Base-by-base conservation (phyloP, 1,140 invertebrate genomes). In the Stegodyphus mimosarum region DNA sequence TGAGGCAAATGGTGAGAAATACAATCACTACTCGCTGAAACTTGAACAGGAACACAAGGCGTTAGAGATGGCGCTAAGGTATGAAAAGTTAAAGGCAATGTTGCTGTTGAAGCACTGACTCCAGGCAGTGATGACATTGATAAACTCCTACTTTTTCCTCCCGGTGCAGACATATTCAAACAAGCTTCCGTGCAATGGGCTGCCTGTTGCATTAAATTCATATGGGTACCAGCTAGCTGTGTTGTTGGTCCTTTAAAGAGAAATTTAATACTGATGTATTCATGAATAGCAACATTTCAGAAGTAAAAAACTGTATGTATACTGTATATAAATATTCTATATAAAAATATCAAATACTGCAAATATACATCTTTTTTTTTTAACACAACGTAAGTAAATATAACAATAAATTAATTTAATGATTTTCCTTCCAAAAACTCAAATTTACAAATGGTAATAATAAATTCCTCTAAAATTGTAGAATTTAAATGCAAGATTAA, bases 21-120 rank as follows among this genome's bases (percentile, higher is more conserved):
- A 63, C 77, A 73, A 55, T 75, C 71, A 75, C 18, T 66, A 33
- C 18, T 70, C 15, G 67, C 79, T 13, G 79, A 71, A 60, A 64
- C 85, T 63, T 74, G 63, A 17, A 53, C 6, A 15, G 77, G 77
- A 75, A 86, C 84, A 75, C 50, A 73, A 9, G 77, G 76, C n/a
- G 67, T 69, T 18, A 81, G 60, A 18, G 75, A 67, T 11, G 72
- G 86, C 9, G 79, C 73, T 51, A 81, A 64, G n/a, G 83, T 53
- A 55, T 69, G 67, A 50, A 77, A 67, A 89, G 90, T 83, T 91
- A 90, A 67, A 9, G 84, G 73, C 33, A 88, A 63, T 13, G 81
- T 63, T 33, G 33, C 33, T 11, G 74, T 55, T 18, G 87, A 63
- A 52, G 87, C 49, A 69, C 49, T 75, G 15, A 67, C 70, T 33